Percentiles rank a stretch among this genome's conserved stretches.
Conservation (phyloP, 2,888 invertebrate genomes). For the Melinopterus prodromus region DNA sequence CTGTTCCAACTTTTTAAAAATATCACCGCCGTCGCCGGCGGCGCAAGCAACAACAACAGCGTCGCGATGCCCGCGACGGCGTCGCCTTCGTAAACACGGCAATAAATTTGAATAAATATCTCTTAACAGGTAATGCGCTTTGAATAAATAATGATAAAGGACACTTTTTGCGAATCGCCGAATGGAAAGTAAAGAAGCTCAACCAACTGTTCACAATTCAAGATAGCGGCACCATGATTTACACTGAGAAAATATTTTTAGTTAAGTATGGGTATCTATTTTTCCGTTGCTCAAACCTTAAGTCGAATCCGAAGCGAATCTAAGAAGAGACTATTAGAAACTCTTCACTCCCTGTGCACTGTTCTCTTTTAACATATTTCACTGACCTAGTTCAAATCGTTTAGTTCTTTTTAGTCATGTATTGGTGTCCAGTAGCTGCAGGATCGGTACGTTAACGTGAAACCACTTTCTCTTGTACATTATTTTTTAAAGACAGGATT, state of each 20-base stretch:
- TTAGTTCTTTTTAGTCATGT: no score
- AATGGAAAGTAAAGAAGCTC: neutral
- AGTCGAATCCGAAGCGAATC: no score
- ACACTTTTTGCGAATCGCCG: neutral
- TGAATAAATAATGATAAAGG: slow-evolving; percentile 4
- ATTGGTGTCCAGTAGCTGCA: no score
- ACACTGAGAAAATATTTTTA: neutral
- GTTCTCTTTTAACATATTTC: no score
- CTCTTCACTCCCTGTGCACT: no score
- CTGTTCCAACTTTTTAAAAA: neutral
- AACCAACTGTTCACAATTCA: neutral
- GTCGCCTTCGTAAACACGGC: neutral
- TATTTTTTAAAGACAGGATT: no score
- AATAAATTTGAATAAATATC: slow-evolving; percentile 4
- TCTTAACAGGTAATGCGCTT: slow-evolving; percentile 4
- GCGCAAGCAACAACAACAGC: neutral
- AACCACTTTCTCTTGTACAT: no score
- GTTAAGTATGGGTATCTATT: no score
- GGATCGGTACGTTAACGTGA: no score
- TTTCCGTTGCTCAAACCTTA: no score
- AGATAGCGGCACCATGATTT: neutral
- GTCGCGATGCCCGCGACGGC: neutral
- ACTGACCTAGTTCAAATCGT: no score
- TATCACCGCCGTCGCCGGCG: neutral
- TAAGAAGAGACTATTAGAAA: no score